Base-by-base conservation (phyloP, 2,797 vertebrate species). In the Fringilla coelebs region DNA sequence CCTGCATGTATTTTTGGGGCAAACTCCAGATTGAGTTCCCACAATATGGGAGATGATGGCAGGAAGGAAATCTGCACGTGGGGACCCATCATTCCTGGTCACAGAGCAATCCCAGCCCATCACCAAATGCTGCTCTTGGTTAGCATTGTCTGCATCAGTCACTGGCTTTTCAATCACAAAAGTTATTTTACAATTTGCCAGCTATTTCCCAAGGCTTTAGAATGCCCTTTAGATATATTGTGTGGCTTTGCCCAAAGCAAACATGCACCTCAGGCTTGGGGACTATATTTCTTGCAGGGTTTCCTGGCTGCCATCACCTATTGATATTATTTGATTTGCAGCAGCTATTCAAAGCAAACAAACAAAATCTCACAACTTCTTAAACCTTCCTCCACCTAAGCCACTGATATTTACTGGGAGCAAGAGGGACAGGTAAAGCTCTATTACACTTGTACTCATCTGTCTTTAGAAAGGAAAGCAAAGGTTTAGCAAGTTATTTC, bases 271-370 rank as follows among this genome's bases (percentile, higher is more conserved):
- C 51, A 65, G 77, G 40, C 54, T 90, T 68, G 46, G 24, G n/a
- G 68, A 48, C 89, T 86, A 52, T 70, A 88, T 76, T 86, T 92
- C 80, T 85, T 74, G 15, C 66, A 78, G 38, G 54, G 36, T 70
- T 91, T 88, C 84, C 51, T 58, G 15, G 68, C 81, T 75, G 91
- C 85, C 92, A 55, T 74, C 94, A 95, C 68, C 77, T 95, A 87
- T 89, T 97, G 90, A 88, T 97, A 89, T 84, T 96, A 76, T 96
- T 96, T 97, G 96, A 95, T 95, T 96, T 93, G 74, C 91, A 74
- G 94, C 92, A 0, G 2, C 73, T 93, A 13, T 76, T 96, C 87
- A 95, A 94, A 77, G 91, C 76, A 96, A 98, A 97, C 76, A 97
- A 96, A 89, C 74, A 89, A 87, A 90, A 90, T 88, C 82, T 93